phyloP scores from a whole-genome alignment of 2,113 vertebrate genomes.

The Formicarius rufipectus region DNA sequence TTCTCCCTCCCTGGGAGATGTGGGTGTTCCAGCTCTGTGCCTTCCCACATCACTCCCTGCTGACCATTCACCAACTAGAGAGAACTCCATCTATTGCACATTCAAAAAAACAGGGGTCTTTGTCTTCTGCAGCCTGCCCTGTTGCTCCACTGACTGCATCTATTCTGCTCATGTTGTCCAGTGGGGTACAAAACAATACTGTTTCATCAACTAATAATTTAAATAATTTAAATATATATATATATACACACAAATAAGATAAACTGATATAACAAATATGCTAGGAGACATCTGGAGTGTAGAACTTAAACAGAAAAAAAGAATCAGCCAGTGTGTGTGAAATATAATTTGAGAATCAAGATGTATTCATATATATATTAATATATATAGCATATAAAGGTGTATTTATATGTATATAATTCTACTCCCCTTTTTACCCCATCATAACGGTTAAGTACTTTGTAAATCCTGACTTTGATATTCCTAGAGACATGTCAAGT shows the following conservation, averaged over 20 bases:
- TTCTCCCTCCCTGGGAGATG: neutral
- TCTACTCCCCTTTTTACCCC: neutral
- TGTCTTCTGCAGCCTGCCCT: accelerated
- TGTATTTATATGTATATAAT: neutral
- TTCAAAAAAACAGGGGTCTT: neutral
- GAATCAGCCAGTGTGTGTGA: neutral
- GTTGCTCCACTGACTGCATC: accelerated
- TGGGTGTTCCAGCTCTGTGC: neutral
- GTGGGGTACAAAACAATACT: neutral
- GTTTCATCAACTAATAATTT: neutral
- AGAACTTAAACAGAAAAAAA: neutral
- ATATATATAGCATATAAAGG: neutral
- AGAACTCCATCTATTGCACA: accelerated
- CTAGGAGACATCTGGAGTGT: neutral
- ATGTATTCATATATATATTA: neutral
- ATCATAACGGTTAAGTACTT: neutral
- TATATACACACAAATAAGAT: too few species aligned
- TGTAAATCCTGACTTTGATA: neutral
- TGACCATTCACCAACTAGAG: neutral
- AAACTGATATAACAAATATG: neutral
- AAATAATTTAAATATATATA: too few species aligned
- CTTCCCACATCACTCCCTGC: neutral
- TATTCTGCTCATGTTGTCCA: neutral
- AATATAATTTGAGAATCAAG: neutral
- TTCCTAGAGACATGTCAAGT: neutral